Percentiles rank a stretch among this genome's conserved stretches.
Conservation (phyloP, 1,140 invertebrate species). For the Bombus consobrinus region DNA sequence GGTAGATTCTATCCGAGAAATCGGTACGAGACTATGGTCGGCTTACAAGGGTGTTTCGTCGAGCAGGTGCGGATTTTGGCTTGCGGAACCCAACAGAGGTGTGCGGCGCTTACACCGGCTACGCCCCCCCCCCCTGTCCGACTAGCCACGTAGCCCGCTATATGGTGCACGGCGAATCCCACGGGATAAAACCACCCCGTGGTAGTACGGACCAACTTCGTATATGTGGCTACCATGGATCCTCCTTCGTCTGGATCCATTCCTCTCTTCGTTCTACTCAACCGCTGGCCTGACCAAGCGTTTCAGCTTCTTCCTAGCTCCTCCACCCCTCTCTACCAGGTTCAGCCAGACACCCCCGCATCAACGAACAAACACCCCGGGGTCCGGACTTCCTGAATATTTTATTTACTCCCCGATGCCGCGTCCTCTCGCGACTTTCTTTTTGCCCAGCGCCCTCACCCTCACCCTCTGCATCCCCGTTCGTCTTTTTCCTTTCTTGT, state of each 20-base stretch:
- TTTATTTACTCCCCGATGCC: constrained; percentile 73
- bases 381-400: constrained; percentile 73
- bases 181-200: constrained; percentile 73
- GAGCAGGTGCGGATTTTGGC: constrained; percentile 45
- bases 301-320: constrained; percentile 3
- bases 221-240: constrained; percentile 45
- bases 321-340: constrained; percentile 18
- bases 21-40: constrained; percentile 47
- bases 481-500: constrained; percentile 14
- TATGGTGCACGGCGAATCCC: constrained; percentile 54
- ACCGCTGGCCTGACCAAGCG: not conserved
- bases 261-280: constrained; percentile 14
- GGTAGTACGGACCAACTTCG: not conserved
- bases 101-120: not conserved
- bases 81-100: constrained; percentile 6
- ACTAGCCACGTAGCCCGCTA: constrained; percentile 8
- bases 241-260: constrained; percentile 34
- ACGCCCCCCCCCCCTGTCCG: not conserved
- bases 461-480: not conserved
- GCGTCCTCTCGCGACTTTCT: constrained; percentile 41
- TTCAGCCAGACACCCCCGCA: constrained; percentile 64
- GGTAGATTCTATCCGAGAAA: constrained; percentile 17
- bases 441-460: constrained; percentile 22
- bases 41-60: constrained; percentile 43
- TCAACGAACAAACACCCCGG: constrained; percentile 73